Evolutionary conservation across 1,140 invertebrate species (phyloP), one percentile per base, ranked within the genome.

Genomic region (Metaphire vulgaris): DNA sequence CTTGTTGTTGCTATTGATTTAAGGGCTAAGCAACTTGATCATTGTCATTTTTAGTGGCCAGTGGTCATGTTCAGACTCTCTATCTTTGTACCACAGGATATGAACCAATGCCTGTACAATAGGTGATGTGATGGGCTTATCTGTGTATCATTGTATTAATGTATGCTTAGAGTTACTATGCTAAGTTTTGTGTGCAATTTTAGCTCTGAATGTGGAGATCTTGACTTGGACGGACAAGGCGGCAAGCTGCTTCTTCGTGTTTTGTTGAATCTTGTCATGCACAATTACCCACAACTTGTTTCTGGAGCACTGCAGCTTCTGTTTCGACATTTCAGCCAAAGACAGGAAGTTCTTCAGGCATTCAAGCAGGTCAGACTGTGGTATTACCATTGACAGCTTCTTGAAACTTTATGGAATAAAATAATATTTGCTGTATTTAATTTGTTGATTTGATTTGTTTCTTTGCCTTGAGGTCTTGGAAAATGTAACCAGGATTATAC

Each of bases 311-410:
- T 99, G 28, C 93, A 97, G 86, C 88, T 99, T 69, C 89, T 99
- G 21, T 99, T 99, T 84, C 87, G 96, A 56, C 96, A 99, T 87
- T 99, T 99, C 82, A 98, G 94, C 83, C 97, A 99, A 87, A 89
- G 96, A n/a, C 94, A 98, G 84, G 97, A 99, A 88, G 95, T 99
- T 41, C 86, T 99, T 29, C 94, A 96, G 83, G 94, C 96, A 65
- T 98, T 99, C 82, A 94, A 96, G 88, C 96, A 99, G 90, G 92
- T 93, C 34, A 32, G 33, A 33, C 31, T 2, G 21, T 0, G 26
- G 28, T 68, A 6, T 29, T 68, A 0, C 1, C 21, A n/a, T n/a
- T n/a, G n/a, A n/a, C n/a, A n/a, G n/a, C n/a, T n/a, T n/a, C n/a
- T n/a, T n/a, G n/a, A n/a, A n/a, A n/a, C n/a, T n/a, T n/a, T n/a